Base-by-base conservation (phyloP, 2,888 invertebrate species). In the Hypolimnas misippus region DNA sequence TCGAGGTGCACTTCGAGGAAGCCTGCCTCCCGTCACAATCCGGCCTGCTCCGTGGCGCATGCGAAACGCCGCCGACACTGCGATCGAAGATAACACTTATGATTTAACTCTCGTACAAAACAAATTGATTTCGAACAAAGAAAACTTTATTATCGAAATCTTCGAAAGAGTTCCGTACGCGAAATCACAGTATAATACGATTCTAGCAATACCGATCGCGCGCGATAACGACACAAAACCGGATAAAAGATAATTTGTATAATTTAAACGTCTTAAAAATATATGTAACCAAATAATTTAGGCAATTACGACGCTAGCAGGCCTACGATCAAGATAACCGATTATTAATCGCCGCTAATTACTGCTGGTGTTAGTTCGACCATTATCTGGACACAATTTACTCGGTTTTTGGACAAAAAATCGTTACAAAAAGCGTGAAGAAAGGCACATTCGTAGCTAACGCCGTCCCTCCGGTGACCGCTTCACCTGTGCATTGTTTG, bases 301-400 rank as follows among this genome's bases (percentile, higher is more conserved):
- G 76, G 76, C 86, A 87, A 89, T 89, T 88, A 89, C 80, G 79
- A 81, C 81, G 80, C 82, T 84, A 81, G 82, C 76, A 76, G 81
- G 78, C 71, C 73, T 68, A 75, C 79, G 85, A 91, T 91, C 91
- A 83, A 92, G 92, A 92, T 92, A 92, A 89, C 84, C 84, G 82
- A 89, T 90, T 89, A 91, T 92, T 91, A 92, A 92, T 91, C 84
- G 89, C 82, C 84, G 75, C 89, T 92, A 92, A 91, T 92, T 91
- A 92, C 90, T 92, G 92, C 90, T 87, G 91, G 92, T 92, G 91
- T 92, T 92, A 87, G 89, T 83, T 83, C 87, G 86, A 87, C 89
- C 88, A 87, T 82, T 89, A 89, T 90, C 88, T 86, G 87, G 84
- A 90, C 92, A 90, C 88, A 86, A 86, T 87, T 90, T 85, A 83